A percentile compares a stretch with the other conserved stretches of the same genome.
Evolutionary conservation across 1,140 invertebrate genomes (phyloP).

Genomic region (Leptinotarsa defecta): DNA sequence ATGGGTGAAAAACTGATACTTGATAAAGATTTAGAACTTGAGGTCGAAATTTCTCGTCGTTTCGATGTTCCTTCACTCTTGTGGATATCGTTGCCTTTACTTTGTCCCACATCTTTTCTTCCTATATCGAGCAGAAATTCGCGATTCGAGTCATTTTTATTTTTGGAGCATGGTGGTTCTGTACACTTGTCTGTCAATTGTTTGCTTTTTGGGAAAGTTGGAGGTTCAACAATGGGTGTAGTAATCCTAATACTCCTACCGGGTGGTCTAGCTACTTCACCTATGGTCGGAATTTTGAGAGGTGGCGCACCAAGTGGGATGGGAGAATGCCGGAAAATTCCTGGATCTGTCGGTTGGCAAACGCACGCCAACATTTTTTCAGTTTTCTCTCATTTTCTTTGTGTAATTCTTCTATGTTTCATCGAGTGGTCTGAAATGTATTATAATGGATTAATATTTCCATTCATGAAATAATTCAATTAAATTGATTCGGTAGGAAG

Average conservation of each 20-base stretch:
- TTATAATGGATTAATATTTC: background rate
- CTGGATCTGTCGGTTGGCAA: constrained; percentile 62
- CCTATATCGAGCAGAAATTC: background rate
- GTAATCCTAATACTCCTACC: constrained; percentile 36
- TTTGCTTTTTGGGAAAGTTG: background rate
- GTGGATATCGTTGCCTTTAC: background rate
- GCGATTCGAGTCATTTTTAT: background rate
- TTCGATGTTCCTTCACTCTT: background rate
- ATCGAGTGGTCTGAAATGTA: background rate
- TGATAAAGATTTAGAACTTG: background rate
- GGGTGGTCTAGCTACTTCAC: constrained; percentile 33
- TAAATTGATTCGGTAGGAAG: too few species aligned
- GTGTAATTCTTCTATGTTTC: background rate
- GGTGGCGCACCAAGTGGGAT: constrained; percentile 50
- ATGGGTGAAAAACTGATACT: constrained; percentile 4
- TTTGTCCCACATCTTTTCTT: background rate
- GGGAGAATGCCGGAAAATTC: constrained; percentile 50
- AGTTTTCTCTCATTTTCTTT: background rate
- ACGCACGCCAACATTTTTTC: constrained; percentile 64
- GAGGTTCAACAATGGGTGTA: constrained; percentile 9
- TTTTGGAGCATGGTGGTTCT: background rate
- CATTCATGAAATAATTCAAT: too few species aligned
- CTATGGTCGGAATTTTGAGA: constrained; percentile 44
- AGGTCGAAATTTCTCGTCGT: background rate
- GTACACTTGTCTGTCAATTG: too few species aligned